These are phyloP conservation scores for Lithobates sylvaticus DNA, from an alignment of 2,797 vertebrate genomes.

Conservation along the genomic window DNA sequence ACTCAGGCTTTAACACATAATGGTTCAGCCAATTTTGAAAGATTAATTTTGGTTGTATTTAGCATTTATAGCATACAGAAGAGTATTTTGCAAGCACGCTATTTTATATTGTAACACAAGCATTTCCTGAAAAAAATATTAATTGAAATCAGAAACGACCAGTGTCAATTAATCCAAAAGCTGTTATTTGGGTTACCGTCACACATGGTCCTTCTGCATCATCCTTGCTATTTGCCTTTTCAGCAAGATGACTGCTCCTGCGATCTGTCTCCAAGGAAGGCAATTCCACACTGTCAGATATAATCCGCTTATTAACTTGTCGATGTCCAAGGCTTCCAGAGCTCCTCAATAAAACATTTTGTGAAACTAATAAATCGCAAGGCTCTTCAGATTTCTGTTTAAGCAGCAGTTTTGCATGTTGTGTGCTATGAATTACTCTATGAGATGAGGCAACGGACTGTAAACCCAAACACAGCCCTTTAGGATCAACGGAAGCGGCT, in stretches of 20 bases:
- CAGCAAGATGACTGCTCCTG: conserved; percentile 83
- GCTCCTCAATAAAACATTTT: conserved; percentile 81
- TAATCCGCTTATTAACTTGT: conserved; percentile 83
- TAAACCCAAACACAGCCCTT: conserved; percentile 72
- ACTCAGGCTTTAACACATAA: too few species aligned
- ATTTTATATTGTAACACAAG: too few species aligned
- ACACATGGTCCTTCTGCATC: conserved; percentile 92
- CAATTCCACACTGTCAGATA: conserved; percentile 77
- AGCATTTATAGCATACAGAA: too few species aligned
- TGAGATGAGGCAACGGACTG: conserved; percentile 74
- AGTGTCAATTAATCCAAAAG: not conserved
- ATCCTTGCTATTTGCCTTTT: conserved; percentile 87
- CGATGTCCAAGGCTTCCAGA: conserved; percentile 87
- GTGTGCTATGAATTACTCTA: conserved; percentile 75
- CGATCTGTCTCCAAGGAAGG: conserved; percentile 79
- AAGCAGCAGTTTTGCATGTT: conserved; percentile 80
- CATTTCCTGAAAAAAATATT: too few species aligned
- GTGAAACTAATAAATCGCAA: conserved; percentile 78
- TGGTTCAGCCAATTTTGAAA: too few species aligned
- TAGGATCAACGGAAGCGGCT: conserved; percentile 72
- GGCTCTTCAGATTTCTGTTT: conserved; percentile 93
- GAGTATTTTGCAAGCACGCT: too few species aligned
- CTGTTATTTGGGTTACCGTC: conserved; percentile 70
- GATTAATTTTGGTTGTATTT: too few species aligned
- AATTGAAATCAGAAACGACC: not conserved